Base-by-base conservation (phyloP, 2,113 vertebrate species). In the Carassius auratus region DNA sequence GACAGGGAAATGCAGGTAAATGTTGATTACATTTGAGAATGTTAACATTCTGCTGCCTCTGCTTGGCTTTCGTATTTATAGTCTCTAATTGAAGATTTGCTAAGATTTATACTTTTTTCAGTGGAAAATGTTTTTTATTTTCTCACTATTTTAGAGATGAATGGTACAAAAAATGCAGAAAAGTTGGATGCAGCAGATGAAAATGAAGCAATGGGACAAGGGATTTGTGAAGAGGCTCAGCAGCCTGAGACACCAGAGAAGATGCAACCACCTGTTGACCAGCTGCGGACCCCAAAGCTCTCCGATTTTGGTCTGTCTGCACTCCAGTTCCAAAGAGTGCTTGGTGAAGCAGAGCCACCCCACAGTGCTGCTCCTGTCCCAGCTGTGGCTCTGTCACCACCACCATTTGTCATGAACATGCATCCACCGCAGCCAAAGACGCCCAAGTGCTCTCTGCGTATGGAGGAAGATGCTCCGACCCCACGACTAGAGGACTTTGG, bases 251-350 rank as follows among this genome's bases (percentile, higher is more conserved):
- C 86, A 3, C 81, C 78, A 36, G 5, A 64, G 0, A 77, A 83
- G 88, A 73, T 89, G 57, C 83, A 89, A 0, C 59, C 0, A 3
- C 26, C 84, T 48, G 12, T 78, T 21, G 93, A 93, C 61, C 85
- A 75, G 0, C 87, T 95, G 83, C 90, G 76, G 0, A 93, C 92
- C 45, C 98, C 97, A 0, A 95, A 95, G 61, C 96, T 98, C 66
- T 95, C 96, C 0, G 98, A 99, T 86, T 98, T 97, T 17, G 98
- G 98, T 1, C 95, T 99, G 61, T 96, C 96, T 1, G 95, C 94
- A 0, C 92, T 96, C 21, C 90, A 94, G 4, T 88, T 98, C 71
- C 89, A 94, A 85, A 93, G 88, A 76, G 84, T 89, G 1, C 86
- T 93, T 84, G 87, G 87, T 5, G 76, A 86, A 3, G 0, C 2